Percentiles rank a stretch among this genome's conserved stretches.
phyloP scores from a whole-genome alignment of 2,797 vertebrate species.

The Mycteria americana region DNA sequence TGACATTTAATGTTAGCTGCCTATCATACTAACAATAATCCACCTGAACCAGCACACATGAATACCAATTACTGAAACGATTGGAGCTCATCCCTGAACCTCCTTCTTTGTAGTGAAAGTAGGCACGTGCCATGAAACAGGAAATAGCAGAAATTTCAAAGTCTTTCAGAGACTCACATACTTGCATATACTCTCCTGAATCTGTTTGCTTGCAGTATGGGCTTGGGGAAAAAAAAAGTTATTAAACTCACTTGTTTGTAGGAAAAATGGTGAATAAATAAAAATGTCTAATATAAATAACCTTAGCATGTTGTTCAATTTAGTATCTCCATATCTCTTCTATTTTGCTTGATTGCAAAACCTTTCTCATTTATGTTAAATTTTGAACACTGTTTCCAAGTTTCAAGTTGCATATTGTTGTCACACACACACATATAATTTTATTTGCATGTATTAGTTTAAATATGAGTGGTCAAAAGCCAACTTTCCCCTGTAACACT shows the following conservation, averaged over 20 bases:
- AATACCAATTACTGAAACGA: slow-evolving; percentile 58
- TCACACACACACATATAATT: neutral
- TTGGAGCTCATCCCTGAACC: slow-evolving; percentile 32
- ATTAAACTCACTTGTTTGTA: neutral
- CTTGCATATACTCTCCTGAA: slow-evolving; percentile 8
- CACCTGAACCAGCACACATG: slow-evolving; percentile 39
- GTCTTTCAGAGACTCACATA: slow-evolving; percentile 32
- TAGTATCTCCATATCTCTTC: accelerated
- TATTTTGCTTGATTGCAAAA: neutral
- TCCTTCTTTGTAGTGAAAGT: slow-evolving; percentile 15
- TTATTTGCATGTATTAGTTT: neutral
- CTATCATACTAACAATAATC: slow-evolving; percentile 52
- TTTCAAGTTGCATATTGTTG: neutral
- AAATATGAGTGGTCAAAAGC: neutral
- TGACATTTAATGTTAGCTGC: slow-evolving; percentile 66
- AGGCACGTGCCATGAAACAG: slow-evolving; percentile 38
- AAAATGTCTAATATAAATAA: slow-evolving; percentile 11
- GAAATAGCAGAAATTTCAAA: slow-evolving; percentile 37
- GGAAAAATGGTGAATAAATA: neutral
- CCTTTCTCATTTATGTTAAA: neutral
- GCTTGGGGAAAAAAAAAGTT: neutral
- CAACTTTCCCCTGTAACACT: neutral
- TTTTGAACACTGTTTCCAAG: neutral
- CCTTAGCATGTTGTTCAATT: neutral
- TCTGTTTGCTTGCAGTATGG: neutral